Base-by-base conservation (phyloP, 2,888 invertebrate species). In the Melanophora roralis region DNA sequence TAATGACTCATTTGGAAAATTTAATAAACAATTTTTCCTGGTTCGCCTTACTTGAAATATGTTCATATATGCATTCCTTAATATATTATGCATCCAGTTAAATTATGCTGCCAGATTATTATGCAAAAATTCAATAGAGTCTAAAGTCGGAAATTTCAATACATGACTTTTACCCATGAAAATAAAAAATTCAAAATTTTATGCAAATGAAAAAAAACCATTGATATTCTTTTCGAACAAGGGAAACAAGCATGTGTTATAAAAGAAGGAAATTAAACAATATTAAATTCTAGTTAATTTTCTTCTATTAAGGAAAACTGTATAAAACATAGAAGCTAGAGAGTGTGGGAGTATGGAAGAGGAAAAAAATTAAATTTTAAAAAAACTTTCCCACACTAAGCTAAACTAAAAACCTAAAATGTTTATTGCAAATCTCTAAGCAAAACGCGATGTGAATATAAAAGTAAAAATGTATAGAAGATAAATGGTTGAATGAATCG, bases 351-450 rank as follows among this genome's bases (percentile, higher is more conserved):
- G 53, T 19, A n/a, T n/a, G n/a, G n/a, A n/a, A 27, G 3, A 27
- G 27, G n/a, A n/a, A 32, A 55, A 34, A 16, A 43, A 12, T 27
- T 9, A 32, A 16, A n/a, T n/a, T n/a, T 40, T 21, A 12, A 14
- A 27, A 65, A 74, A 75, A 75, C 60, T 62, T 80, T 80, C 79
- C 72, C 79, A 80, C 79, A 80, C 75, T 80, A 76, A n/a, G n/a
- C n/a, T n/a, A n/a, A n/a, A 5, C 6, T 72, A 45, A 80, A 80
- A 69, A 60, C 40, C 3, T 4, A 32, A 40, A 55, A 76, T 57
- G 53, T 62, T 64, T 62, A 40, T 69, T 76, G 57, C 62, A 76
- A 38, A 55, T 47, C 51, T 27, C 27, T 5, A 6, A 27, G 21
- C 11, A 32, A 53, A 72, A 67, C 57, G 73, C 73, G 40, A 74